phyloP scores from a whole-genome alignment of 2,797 vertebrate genomes.

The Capromys pilorides region DNA sequence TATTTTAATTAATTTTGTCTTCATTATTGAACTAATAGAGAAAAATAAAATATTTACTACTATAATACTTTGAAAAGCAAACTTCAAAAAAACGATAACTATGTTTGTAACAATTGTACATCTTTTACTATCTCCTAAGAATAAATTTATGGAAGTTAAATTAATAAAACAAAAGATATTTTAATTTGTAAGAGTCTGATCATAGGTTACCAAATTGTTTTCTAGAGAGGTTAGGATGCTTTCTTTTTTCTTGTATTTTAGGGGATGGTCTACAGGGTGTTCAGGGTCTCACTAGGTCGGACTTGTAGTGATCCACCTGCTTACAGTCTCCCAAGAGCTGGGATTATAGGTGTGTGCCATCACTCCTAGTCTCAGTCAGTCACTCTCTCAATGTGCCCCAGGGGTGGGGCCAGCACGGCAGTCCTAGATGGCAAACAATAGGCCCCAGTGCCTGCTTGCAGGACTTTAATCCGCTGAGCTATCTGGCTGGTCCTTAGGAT shows the following conservation, averaged over 20 bases:
- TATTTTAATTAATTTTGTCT: background rate
- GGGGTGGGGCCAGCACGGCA: no score
- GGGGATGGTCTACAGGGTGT: no score
- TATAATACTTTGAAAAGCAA: background rate
- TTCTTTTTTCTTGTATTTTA: no score
- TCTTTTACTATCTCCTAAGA: background rate
- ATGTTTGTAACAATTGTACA: background rate
- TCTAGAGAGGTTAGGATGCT: background rate
- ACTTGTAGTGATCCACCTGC: no score
- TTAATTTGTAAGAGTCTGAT: background rate
- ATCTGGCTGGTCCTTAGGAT: background rate
- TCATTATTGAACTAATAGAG: background rate
- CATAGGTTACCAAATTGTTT: background rate
- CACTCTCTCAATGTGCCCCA: no score
- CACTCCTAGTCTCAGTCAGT: no score
- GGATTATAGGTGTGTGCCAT: no score
- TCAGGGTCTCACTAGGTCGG: no score
- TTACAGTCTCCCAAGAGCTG: no score
- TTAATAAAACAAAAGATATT: slow-evolving; percentile 27
- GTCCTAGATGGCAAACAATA: no score
- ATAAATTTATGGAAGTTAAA: slow-evolving; percentile 36
- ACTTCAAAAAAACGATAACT: background rate
- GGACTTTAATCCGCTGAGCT: no score
- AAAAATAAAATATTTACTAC: background rate
- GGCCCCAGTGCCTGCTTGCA: no score